Base-by-base conservation (phyloP, 2,113 vertebrate genomes). In the Microtus ochrogaster region DNA sequence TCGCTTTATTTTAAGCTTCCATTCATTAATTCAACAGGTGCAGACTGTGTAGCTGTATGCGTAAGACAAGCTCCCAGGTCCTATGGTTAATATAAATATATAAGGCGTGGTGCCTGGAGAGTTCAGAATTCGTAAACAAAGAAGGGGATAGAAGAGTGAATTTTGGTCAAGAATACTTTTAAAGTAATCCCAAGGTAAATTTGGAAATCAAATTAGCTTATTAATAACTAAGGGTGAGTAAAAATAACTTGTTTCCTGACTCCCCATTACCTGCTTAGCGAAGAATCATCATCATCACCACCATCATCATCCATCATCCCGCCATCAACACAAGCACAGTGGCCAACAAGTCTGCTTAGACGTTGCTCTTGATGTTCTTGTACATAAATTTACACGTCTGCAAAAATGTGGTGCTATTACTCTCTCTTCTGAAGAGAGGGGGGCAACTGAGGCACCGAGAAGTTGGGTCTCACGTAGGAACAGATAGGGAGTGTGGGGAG, bases 1-100 rank as follows among this genome's bases (percentile, higher is more conserved):
- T 90, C 58, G 39, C 58, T 86, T 97, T 96, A 93, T 94, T 72
- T 94, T 94, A 96, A 95, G 91, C 17, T 55, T 90, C 78, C 44
- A 96, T 96, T 97, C 70, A 91, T 93, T 92, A 91, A 96, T 96
- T 94, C 94, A 88, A 21, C 30, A 96, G 92, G 95, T 86, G 44
- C 52, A 63, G 68, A 83, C 4, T 58, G 61, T 61, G 14, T 7
- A 90, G 36, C 87, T 94, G 79, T 86, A 39, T 44, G 4, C 55
- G n/a, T 66, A 95, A 94, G 55, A 77, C 74, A 94, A 82, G 12
- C 41, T 92, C 17, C 66, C 83, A 87, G 83, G 44, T 19, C 30
- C 33, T 89, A 11, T 39, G 28, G 77, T 66, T n/a, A 88, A 58
- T 41, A 78, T 17, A 47, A 85, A 83, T 90, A 65, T 66, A 44